Base-by-base conservation (phyloP, 2,797 vertebrate species). In the Spheniscus humboldti region DNA sequence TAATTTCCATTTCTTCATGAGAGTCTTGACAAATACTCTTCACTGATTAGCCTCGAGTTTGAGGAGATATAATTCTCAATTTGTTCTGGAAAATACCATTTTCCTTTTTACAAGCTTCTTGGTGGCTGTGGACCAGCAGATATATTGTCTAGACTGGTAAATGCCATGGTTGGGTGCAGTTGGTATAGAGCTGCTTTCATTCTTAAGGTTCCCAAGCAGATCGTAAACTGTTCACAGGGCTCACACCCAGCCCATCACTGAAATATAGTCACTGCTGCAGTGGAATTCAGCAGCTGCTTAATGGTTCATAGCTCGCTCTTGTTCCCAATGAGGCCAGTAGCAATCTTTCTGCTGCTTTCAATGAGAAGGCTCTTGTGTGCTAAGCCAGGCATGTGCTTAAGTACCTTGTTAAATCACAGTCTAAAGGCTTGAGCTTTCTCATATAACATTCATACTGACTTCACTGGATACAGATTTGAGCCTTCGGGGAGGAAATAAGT, bases 321-420 rank as follows among this genome's bases (percentile, higher is more conserved):
- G 90, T 52, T 95, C 83, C 93, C 63, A 95, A 83, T 93, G 93
- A 96, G 69, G 53, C 64, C 78, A 83, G 60, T 75, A 94, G 64
- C 81, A 97, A 91, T 92, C 81, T 91, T 93, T 91, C 85, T 90
- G 64, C 64, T 53, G 53, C 78, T 86, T 90, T 78, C 88, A 78
- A 1, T 72, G 75, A 59, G 90, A 89, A 92, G 39, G 72, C 77
- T 96, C 91, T 83, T 68, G 57, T 83, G 66, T 1, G 10, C 35
- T 90, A 92, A 86, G 83, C 86, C 75, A 90, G 72, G 60, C 82
- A 90, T 88, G 82, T 73, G 59, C 63, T 91, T 94, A 94, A 92
- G 63, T 86, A 90, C 47, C 94, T 94, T 94, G 67, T 96, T 93
- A 95, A 96, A 94, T 90, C 84, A 83, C 77, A 92, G 64, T 92